These are phyloP conservation scores for Sebastolobus altivelis DNA, from an alignment of 2,797 vertebrate species.

Conservation along the genomic window DNA sequence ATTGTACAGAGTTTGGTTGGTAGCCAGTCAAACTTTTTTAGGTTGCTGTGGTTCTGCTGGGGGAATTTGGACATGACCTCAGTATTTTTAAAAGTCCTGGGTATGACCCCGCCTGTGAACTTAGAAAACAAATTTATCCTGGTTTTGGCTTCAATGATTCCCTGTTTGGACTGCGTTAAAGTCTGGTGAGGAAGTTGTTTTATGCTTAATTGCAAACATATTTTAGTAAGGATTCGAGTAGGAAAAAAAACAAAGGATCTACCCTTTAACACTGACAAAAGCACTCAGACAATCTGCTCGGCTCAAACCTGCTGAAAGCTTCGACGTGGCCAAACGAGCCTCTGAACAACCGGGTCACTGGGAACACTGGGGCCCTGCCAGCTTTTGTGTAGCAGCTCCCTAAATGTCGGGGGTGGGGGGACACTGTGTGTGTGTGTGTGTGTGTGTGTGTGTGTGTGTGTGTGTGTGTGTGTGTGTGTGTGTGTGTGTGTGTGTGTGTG, in stretches of 20 bases:
- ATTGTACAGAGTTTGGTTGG: neutral
- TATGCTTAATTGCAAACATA: neutral
- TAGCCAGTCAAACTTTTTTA: neutral
- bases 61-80: neutral
- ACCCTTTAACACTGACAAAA: conserved; percentile 44
- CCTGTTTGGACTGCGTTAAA: neutral
- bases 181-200: neutral
- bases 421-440: conserved; percentile 38
- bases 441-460: conserved; percentile 17
- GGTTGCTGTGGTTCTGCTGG: neutral
- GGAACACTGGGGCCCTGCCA: conserved; percentile 66
- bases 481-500: conserved; percentile 25
- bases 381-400: conserved; percentile 74
- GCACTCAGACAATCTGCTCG: conserved; percentile 30
- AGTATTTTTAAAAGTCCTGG: neutral
- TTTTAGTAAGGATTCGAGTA: conserved; percentile 27
- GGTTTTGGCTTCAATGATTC: neutral
- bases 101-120: neutral
- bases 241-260: conserved; percentile 26
- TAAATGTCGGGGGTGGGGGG: conserved; percentile 50
- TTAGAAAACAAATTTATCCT: neutral
- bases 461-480: no score
- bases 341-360: conserved; percentile 76
- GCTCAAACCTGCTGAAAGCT: conserved; percentile 58
- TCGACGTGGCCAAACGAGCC: conserved; percentile 46